Base-by-base conservation (phyloP, 2,113 vertebrate genomes). In the Paracanthobrama guichenoti region DNA sequence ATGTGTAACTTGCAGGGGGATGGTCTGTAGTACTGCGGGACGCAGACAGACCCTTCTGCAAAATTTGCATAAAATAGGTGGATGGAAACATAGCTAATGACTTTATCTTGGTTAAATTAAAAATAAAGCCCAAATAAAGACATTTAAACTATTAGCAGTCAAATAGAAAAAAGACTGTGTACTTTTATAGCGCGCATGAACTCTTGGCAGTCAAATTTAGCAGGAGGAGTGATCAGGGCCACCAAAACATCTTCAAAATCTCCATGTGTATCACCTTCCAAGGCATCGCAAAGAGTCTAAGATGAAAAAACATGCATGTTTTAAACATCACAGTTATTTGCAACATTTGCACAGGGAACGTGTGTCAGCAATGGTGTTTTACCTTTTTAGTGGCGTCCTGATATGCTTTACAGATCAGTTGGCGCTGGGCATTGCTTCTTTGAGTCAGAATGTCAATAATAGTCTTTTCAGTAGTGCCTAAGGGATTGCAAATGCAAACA, bases 221-320 rank as follows among this genome's bases (percentile, higher is more conserved):
- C 94, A 0, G 95, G 92, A 12, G 94, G 91, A 0, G 89, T 94
- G 31, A 95, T 90, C 6, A 97, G 91, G 50, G 93, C 95, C 4
- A 95, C 92, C 72, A 97, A 88, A 82, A 95, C 8, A 10, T 92
- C 87, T 88, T 96, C 92, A 81, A 97, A 95, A 81, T 96, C 89
- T 74, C 96, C 96, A 0, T 92, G 94, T 46, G 96, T 96, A 84
- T 97, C 96, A 0, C 95, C 93, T 87, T 97, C 89, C 89, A 97
- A 89, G 80, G 96, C 96, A 85, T 91, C 94, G 50, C 92, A 91
- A 74, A 97, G 89, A 66, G 88, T 88, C 97, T 97, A 80, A 71
- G 6, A 55, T 39, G 13, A 66, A 82, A 60, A 73, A 62, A 13
- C 35, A 81, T 1, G 28, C 3, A 8, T 31, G 39, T 39, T n/a